A percentile compares a stretch with the other conserved stretches of the same genome.
Conservation (phyloP, 2,888 invertebrate genomes). For the Lasiommata megera region DNA sequence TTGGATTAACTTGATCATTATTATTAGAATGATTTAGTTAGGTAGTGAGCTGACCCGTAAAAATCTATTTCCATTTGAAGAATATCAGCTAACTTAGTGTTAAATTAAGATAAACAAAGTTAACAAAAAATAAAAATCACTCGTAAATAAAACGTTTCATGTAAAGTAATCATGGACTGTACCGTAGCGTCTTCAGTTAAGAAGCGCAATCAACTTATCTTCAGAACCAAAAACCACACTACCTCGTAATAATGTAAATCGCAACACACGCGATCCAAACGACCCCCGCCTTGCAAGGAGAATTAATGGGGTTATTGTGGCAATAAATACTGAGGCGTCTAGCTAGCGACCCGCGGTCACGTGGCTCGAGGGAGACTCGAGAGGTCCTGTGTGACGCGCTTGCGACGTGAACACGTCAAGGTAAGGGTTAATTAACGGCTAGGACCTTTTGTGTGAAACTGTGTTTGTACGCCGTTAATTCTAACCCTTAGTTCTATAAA, state of each 20-base stretch:
- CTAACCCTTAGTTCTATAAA: neutral
- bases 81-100: too few relatives aligned
- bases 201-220: too few relatives aligned
- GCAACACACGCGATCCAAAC: constrained; percentile 33
- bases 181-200: too few relatives aligned
- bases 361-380: constrained; percentile 73
- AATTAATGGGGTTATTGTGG: constrained; percentile 80
- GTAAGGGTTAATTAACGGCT: constrained; percentile 23
- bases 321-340: constrained; percentile 76
- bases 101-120: too few relatives aligned
- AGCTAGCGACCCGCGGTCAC: constrained; percentile 72
- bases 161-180: too few relatives aligned
- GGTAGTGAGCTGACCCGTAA: too few relatives aligned
- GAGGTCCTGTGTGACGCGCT: constrained; percentile 52
- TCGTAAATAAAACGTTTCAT: too few relatives aligned
- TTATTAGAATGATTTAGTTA: too few relatives aligned
- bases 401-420: constrained; percentile 22
- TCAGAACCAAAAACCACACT: neutral
- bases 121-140: too few relatives aligned
- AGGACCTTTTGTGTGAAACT: neutral
- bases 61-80: too few relatives aligned
- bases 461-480: neutral
- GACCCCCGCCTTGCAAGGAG: constrained; percentile 41
- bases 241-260: constrained; percentile 33
- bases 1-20: too few relatives aligned